These are phyloP conservation scores for Trachelus troglodyta DNA, from an alignment of 2,888 invertebrate genomes.

Conservation along the genomic window DNA sequence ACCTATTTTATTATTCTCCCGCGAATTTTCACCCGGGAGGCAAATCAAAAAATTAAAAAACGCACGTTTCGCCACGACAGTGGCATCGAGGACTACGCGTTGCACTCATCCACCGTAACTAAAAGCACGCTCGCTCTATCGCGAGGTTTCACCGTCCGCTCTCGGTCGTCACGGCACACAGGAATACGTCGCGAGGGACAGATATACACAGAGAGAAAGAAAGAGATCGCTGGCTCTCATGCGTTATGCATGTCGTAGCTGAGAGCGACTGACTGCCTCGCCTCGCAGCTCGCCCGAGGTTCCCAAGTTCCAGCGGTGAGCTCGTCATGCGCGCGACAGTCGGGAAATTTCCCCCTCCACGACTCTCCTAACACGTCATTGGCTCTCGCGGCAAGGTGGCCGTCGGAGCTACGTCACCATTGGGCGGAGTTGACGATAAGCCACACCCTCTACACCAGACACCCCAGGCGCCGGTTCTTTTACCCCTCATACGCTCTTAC, in stretches of 20 bases:
- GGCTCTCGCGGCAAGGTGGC: slow-evolving; percentile 60
- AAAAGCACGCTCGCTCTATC: slow-evolving; percentile 67
- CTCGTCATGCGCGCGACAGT: slow-evolving; percentile 58
- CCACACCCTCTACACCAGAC: slow-evolving; percentile 48
- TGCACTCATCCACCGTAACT: slow-evolving; percentile 54
- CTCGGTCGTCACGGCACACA: slow-evolving; percentile 2
- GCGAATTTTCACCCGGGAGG: background rate
- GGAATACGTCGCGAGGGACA: slow-evolving; percentile 33
- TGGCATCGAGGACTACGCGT: background rate
- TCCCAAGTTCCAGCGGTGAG: slow-evolving; percentile 53
- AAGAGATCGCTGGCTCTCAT: slow-evolving; percentile 68
- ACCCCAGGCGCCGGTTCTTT: slow-evolving; percentile 53
- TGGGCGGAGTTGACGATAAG: slow-evolving; percentile 46
- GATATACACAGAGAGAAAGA: slow-evolving; percentile 41
- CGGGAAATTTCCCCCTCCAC: slow-evolving; percentile 59
- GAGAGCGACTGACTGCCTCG: slow-evolving; percentile 70
- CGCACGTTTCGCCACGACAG: background rate
- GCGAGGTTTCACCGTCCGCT: slow-evolving; percentile 20
- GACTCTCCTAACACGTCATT: slow-evolving; percentile 59
- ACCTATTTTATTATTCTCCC: background rate
- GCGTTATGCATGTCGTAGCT: slow-evolving; percentile 73
- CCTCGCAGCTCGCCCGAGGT: slow-evolving; percentile 61
- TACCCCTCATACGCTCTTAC: slow-evolving; percentile 66
- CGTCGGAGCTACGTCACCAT: slow-evolving; percentile 63
- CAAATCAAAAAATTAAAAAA: background rate